Percentiles rank a stretch among this genome's conserved stretches.
Evolutionary conservation across 2,797 vertebrate genomes (phyloP).

Genomic region (Macropus fuliginosus): DNA sequence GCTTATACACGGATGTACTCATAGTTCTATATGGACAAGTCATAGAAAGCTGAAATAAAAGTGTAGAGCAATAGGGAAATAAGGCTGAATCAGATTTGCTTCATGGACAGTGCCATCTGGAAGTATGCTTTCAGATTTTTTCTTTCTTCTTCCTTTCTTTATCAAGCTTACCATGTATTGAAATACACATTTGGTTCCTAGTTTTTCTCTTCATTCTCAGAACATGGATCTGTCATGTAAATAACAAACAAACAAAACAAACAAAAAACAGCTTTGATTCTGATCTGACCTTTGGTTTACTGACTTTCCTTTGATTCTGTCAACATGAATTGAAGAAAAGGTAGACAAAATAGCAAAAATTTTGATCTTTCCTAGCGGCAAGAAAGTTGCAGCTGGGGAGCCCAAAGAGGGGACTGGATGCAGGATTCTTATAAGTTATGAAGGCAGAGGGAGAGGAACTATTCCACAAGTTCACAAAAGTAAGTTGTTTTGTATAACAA

Average conservation of each 20-base stretch:
- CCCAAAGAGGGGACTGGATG: background rate
- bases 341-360: background rate
- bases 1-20: background rate
- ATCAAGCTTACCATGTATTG: background rate
- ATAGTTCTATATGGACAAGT: background rate
- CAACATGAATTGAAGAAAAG: background rate
- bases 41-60: background rate
- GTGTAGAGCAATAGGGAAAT: background rate
- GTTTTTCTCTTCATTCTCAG: background rate
- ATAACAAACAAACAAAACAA: background rate
- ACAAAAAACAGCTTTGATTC: background rate
- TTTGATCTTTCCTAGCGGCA: background rate
- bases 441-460: too few species aligned
- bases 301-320: background rate
- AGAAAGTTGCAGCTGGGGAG: background rate
- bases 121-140: background rate
- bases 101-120: background rate
- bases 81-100: background rate
- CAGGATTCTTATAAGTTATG: background rate
- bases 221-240: background rate
- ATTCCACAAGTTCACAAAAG: background rate
- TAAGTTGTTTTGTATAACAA: background rate
- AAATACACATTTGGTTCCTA: background rate
- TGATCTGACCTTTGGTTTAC: background rate
- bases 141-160: background rate